Base-by-base conservation (phyloP, 2,113 vertebrate genomes). In the Furnarius figulus region DNA sequence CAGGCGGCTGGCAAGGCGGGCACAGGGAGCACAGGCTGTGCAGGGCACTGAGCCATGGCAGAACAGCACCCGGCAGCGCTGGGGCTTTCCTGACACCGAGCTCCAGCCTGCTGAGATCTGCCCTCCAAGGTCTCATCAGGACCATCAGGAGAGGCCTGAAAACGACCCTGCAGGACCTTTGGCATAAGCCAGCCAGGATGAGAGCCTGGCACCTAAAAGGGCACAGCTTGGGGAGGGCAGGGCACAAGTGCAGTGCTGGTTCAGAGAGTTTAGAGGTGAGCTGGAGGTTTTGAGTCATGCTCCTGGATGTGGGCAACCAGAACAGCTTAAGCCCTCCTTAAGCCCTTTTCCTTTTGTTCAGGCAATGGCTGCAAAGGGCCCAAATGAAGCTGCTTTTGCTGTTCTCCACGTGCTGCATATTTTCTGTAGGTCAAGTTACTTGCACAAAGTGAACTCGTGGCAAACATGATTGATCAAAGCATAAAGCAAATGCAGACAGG, bases 11-110 rank as follows among this genome's bases (percentile, higher is more conserved):
- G 58, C 63, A 52, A 78, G 25, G 14, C 0, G 0, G n/a, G 89
- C 53, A 76, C 0, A 0, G 20, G 33, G 71, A 71, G 78, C 46
- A 42, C 42, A 67, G 82, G n/a, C 65, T 55, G 73, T 16, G 75
- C 72, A 25, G 73, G 62, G 62, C 0, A 0, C 3, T 42, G 22
- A 82, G 85, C 74, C 35, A 10, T 3, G 6, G 46, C 22, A 20
- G 2, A 58, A 35, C 0, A 0, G 47, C 70, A 74, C 3, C 2
- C 18, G 44, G 40, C 24, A 17, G 14, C 12, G 24, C 22, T 0
- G 6, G 18, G 8, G 5, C 5, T 18, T 14, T 31, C 23, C 37
- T 28, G 4, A 2, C 49, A 62, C 30, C 1, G 6, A 66, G 49
- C 8, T 24, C 14, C 61, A 27, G n/a, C 5, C 25, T 74, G 53